phyloP scores from a whole-genome alignment of 1,140 invertebrate species.

The Harlomillsia oculata region DNA sequence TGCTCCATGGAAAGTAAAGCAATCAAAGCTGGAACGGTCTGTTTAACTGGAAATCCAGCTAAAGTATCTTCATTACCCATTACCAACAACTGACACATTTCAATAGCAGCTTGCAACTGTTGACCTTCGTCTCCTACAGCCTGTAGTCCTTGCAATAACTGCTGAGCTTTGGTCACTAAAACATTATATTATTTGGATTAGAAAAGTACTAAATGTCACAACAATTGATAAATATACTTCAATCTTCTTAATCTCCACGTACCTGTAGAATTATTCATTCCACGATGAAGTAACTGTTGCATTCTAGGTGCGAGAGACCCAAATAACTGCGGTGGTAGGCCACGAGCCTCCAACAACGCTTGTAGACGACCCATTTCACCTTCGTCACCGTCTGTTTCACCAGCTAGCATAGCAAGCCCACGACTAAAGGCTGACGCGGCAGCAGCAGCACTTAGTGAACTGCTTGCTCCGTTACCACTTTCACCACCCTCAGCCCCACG shows the following conservation, averaged over 20 bases:
- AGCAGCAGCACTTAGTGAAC: slow-evolving; percentile 17
- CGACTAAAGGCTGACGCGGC: slow-evolving; percentile 39
- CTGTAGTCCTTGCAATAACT: slow-evolving; percentile 84
- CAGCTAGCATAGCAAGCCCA: slow-evolving; percentile 35
- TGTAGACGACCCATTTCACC: slow-evolving; percentile 79
- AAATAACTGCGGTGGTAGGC: slow-evolving; percentile 88
- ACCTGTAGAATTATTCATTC: slow-evolving; percentile 76
- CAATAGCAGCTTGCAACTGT: slow-evolving; percentile 91
- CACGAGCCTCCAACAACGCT: slow-evolving; percentile 79
- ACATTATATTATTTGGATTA: slow-evolving; percentile 36
- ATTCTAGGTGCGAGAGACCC: slow-evolving; percentile 89
- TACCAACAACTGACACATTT: slow-evolving; percentile 97
- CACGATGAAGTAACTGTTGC: slow-evolving; percentile 91
- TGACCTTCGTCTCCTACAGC: slow-evolving; percentile 90
- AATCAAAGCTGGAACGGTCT: slow-evolving; percentile 90
- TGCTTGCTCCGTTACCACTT: slow-evolving; percentile 36
- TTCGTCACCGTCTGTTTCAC: slow-evolving; percentile 55
- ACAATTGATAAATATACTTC: not conserved
- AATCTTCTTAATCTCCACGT: slow-evolving; percentile 35
- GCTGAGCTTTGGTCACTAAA: slow-evolving; percentile 80
- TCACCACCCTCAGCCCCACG: not conserved
- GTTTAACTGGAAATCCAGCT: slow-evolving; percentile 93
- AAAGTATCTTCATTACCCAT: slow-evolving; percentile 99
- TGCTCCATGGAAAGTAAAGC: slow-evolving; percentile 81
- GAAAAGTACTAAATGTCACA: not conserved